A percentile compares a stretch with the other conserved stretches of the same genome.
phyloP scores from a whole-genome alignment of 2,888 invertebrate genomes.

The Amphimallon solstitiale region DNA sequence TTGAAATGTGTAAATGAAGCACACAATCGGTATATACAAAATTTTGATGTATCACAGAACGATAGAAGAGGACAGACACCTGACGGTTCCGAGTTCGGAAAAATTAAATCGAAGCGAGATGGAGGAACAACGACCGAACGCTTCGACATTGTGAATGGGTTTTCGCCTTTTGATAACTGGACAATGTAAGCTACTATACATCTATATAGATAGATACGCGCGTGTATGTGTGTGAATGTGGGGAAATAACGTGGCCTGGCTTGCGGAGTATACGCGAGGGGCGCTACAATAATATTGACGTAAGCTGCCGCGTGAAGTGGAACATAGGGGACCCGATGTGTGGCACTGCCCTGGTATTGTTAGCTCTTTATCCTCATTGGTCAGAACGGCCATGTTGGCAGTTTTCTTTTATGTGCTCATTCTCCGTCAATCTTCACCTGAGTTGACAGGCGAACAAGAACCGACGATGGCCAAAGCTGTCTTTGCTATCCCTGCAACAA shows the following conservation, averaged over 20 bases:
- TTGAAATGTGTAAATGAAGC: constrained; percentile 39
- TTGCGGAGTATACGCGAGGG: constrained; percentile 45
- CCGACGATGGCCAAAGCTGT: neutral
- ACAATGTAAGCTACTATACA: constrained; percentile 50
- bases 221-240: neutral
- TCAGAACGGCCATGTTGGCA: constrained; percentile 56
- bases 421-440: constrained; percentile 28
- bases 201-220: neutral
- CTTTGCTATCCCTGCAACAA: constrained; percentile 2
- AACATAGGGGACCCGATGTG: constrained; percentile 51
- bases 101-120: neutral
- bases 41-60: constrained; percentile 10
- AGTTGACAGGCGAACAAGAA: constrained; percentile 24
- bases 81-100: neutral
- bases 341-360: constrained; percentile 49
- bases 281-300: constrained; percentile 60
- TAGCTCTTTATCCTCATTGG: constrained; percentile 55
- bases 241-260: constrained; percentile 31
- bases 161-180: constrained; percentile 48
- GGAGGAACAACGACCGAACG: neutral
- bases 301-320: constrained; percentile 58
- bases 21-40: constrained; percentile 12
- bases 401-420: constrained; percentile 35
- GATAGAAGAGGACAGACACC: neutral
- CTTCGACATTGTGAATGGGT: constrained; percentile 29